These are phyloP conservation scores for Chiridota heheva DNA, from an alignment of 35 echinoderm and acorn worm species.

Conservation along the genomic window DNA sequence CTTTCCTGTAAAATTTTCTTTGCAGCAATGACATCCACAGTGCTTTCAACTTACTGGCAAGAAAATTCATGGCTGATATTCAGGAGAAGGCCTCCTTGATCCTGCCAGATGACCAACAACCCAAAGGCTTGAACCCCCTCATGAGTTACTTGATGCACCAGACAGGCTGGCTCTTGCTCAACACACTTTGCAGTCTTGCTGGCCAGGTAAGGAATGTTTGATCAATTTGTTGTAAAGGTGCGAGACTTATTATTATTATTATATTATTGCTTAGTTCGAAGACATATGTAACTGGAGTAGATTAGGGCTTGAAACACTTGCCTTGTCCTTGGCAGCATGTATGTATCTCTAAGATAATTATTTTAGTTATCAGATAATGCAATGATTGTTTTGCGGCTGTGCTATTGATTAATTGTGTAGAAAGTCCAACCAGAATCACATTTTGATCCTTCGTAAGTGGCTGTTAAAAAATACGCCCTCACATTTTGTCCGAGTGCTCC, in stretches of 20 bases:
- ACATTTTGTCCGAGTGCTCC: too few relatives aligned
- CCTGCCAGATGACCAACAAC: not conserved
- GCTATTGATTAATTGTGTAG: too few relatives aligned
- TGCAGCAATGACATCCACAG: conserved; percentile 89
- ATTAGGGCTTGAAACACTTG: not conserved
- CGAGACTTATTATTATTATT: not conserved
- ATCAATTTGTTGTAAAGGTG: not conserved
- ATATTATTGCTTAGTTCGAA: not conserved
- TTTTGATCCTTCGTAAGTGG: too few relatives aligned
- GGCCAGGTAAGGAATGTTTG: conserved; percentile 60
- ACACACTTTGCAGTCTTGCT: conserved; percentile 68
- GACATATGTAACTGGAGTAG: not conserved
- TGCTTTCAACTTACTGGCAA: conserved; percentile 76
- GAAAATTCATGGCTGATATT: conserved; percentile 83
- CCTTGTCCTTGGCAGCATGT: not conserved
- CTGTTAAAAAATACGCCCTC: too few relatives aligned
- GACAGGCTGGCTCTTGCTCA: conserved; percentile 79
- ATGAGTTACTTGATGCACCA: conserved; percentile 80
- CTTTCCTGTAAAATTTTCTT: not conserved
- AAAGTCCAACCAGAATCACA: too few relatives aligned
- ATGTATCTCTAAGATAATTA: not conserved
- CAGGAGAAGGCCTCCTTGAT: conserved; percentile 50
- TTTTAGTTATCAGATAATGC: not conserved
- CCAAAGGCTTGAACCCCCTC: not conserved
- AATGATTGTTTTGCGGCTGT: not conserved